A percentile compares a stretch with the other conserved stretches of the same genome.
Conservation (phyloP, 37 sponge, comb jelly and placozoan species). For the Tethya wilhelma region DNA sequence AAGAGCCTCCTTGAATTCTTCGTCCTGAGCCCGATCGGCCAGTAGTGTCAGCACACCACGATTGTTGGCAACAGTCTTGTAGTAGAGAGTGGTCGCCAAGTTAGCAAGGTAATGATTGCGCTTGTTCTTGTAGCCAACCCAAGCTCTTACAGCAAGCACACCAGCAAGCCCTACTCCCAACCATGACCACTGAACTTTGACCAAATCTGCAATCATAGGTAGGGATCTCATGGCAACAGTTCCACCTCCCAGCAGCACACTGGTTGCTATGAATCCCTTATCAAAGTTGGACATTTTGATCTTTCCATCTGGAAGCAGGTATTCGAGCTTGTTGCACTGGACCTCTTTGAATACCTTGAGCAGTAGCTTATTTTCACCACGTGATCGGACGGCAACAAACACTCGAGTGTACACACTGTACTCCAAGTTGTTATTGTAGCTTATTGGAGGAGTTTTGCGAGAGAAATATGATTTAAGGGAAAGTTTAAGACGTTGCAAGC, state of each 20-base stretch:
- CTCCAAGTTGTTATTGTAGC: background rate
- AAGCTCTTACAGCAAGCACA: constrained; percentile 61
- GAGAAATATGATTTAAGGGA: background rate
- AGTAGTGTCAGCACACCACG: constrained; percentile 81
- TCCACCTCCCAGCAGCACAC: constrained; percentile 43
- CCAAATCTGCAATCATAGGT: constrained; percentile 22
- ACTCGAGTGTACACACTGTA: constrained; percentile 64
- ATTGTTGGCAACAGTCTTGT: constrained; percentile 86
- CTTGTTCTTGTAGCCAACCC: constrained; percentile 86
- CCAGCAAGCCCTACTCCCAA: constrained; percentile 47
- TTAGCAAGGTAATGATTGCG: constrained; percentile 86
- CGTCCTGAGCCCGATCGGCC: constrained; percentile 85
- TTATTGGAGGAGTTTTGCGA: background rate
- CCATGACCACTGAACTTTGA: constrained; percentile 52
- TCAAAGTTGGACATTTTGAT: constrained; percentile 79
- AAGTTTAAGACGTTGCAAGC: background rate
- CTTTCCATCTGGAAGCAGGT: constrained; percentile 84
- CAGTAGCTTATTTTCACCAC: constrained; percentile 54
- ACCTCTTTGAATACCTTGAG: constrained; percentile 88
- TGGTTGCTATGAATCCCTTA: constrained; percentile 49
- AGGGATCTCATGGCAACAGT: constrained; percentile 11
- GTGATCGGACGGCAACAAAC: constrained; percentile 76
- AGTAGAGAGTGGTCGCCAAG: constrained; percentile 78
- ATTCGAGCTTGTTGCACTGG: constrained; percentile 64
- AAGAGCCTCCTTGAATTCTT: constrained; percentile 85